Evolutionary conservation across 2,888 invertebrate species (phyloP), one percentile per base, ranked within the genome.

Genomic region (Meliscaeva auricollis): DNA sequence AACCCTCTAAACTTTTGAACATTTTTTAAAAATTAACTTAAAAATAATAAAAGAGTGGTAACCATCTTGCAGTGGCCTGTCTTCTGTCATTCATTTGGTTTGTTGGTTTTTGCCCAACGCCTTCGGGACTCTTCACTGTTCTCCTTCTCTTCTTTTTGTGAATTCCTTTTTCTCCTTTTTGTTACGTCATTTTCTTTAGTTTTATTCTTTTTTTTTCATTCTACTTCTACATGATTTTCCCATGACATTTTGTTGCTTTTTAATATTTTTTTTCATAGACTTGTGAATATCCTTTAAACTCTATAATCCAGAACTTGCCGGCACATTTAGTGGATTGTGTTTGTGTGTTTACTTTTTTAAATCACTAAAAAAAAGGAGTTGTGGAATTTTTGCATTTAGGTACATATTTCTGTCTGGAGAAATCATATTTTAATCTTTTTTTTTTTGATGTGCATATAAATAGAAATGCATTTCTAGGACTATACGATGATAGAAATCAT

Each of bases 271-370:
- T 22, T 41, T 11, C 60, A 26, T 2, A 11, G 20, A 35, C 13
- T 58, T 38, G 22, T 58, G 58, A 58, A 58, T 58, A 58, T 58
- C 38, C 20, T 13, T 20, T 58, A 58, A 54, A 20, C 13, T 20
- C 15, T 30, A 35, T 7, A 30, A 26, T 32, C 32, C 54, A 56
- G 32, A 56, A 30, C 2, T 22, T 32, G 32, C 15, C n/a, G 30
- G 52, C n/a, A 17, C 3, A 26, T 26, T 26, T 26, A 4, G 26
- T 26, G 26, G 26, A 26, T 56, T 15, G 22, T 38, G 22, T 58
- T 56, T 15, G 22, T 38, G 22, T 58, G 38, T 58, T 58, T 58
- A 58, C 13, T n/a, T n/a, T n/a, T n/a, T n/a, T 38, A 26, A 26
- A 26, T 26, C 26, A 26, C 4, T 26, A 26, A 26, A 26, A 2